Base-by-base conservation (phyloP, 2,888 invertebrate species). In the Scelioninae gen. 2 region DNA sequence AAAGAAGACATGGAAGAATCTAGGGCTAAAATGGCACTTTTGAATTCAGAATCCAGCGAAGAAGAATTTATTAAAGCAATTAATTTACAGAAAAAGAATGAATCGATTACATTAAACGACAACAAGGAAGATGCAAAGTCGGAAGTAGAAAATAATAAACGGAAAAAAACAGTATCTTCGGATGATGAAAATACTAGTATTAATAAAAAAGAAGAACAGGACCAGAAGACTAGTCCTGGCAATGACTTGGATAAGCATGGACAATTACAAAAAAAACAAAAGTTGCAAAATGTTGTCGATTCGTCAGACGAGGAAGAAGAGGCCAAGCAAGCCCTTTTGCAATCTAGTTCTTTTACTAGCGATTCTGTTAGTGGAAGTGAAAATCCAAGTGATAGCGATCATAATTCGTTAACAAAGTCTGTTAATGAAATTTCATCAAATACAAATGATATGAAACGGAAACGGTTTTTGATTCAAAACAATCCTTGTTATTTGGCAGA, bases 401-500 rank as follows among this genome's bases (percentile, higher is more conserved):
- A 31, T 11, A 37, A 11, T 28, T 33, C 7, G 33, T 5, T n/a
- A 35, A 13, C n/a, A n/a, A n/a, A n/a, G n/a, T n/a, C n/a, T n/a
- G n/a, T n/a, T n/a, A n/a, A 39, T 6, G 25, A 15, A 16, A n/a
- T 37, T 0, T 13, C 53, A 2, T 9, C 11, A 11, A 31, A 31
- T 1, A 48, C 25, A 11, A 9, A 41, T 39, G n/a, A 48, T n/a
- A 60, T 71, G 15, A 74, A 73, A 50, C 73, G 46, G 37, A 75
- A 52, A 18, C 79, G 41, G 55, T 73, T 78, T 19, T 69, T 75
- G 37, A 15, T 79, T 2, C 45, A 67, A 7, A 78, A 79, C 31
- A 80, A 80, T 75, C 41, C 9, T 11, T 46, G 78, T 61, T 77
- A 76, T 57, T 74, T 60, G 50, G 46, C 69, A 2, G 83, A 85